These are phyloP conservation scores for Corydoras sp. DNA, from an alignment of 2,113 vertebrate species.

Conservation along the genomic window DNA sequence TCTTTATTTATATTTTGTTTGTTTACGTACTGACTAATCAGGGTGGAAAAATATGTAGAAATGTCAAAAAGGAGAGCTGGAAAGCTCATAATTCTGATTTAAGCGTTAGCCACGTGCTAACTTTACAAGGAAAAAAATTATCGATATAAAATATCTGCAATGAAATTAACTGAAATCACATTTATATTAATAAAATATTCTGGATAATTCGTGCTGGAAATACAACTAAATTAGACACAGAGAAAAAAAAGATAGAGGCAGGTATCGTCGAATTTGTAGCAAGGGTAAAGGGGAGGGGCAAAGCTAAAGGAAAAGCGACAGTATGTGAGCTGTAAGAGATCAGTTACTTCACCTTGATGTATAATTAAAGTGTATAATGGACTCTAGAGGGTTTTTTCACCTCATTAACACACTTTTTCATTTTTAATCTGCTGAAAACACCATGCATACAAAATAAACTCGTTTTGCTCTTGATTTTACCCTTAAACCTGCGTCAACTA, in stretches of 20 bases:
- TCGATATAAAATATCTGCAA: neutral
- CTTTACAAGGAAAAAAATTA: neutral
- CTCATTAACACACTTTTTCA: constrained; percentile 99
- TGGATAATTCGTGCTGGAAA: too few relatives aligned
- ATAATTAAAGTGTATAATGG: constrained; percentile 99
- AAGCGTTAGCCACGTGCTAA: neutral
- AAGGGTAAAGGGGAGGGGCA: constrained; percentile 50
- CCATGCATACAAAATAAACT: constrained; percentile 94
- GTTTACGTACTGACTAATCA: constrained; percentile 81
- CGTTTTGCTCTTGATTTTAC: constrained; percentile 53
- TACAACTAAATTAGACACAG: constrained; percentile 69
- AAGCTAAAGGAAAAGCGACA: neutral
- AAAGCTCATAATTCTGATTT: neutral
- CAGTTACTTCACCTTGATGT: constrained; percentile 99
- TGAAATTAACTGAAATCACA: too few relatives aligned
- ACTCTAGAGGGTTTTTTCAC: constrained; percentile 94
- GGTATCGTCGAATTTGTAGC: constrained; percentile 50
- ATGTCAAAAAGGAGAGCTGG: neutral
- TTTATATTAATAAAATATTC: too few relatives aligned
- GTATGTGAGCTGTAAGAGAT: constrained; percentile 79
- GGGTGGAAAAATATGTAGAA: constrained; percentile 66
- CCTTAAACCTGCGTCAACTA: too few relatives aligned
- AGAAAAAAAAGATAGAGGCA: constrained; percentile 79
- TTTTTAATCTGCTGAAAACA: constrained; percentile 97
- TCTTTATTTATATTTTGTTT: constrained; percentile 84